Conservation (phyloP, 2,113 vertebrate genomes). For the Gulo gulo region DNA sequence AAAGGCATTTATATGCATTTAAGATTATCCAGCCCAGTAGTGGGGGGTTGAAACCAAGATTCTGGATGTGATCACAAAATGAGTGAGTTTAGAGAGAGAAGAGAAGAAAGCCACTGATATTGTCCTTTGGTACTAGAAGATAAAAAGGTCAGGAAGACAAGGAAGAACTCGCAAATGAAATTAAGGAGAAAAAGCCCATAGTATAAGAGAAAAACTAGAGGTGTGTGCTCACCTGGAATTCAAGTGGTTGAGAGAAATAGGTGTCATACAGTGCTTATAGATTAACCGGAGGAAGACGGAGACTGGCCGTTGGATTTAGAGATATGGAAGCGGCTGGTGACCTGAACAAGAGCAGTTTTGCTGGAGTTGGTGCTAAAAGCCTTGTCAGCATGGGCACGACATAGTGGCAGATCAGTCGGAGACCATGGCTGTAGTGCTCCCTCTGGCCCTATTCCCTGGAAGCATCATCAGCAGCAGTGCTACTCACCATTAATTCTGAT, state of each 20-base stretch:
- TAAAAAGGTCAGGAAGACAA: neutral
- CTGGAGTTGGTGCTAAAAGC: neutral
- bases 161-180: neutral
- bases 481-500: neutral
- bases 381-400: neutral
- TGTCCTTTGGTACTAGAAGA: neutral
- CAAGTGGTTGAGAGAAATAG: neutral
- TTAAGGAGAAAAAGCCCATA: neutral
- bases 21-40: neutral
- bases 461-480: neutral
- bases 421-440: accelerated
- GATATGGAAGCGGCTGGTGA: neutral
- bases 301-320: neutral
- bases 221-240: neutral
- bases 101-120: neutral
- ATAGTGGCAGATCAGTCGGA: neutral
- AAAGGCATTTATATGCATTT: neutral
- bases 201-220: neutral
- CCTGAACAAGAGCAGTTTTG: neutral
- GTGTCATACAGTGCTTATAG: neutral
- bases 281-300: neutral
- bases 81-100: neutral
- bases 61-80: neutral
- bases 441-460: neutral
- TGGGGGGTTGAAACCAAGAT: neutral